Evolutionary conservation across 2,888 invertebrate species (phyloP), one percentile per base, ranked within the genome.

Genomic region (Eristalis pertinax): DNA sequence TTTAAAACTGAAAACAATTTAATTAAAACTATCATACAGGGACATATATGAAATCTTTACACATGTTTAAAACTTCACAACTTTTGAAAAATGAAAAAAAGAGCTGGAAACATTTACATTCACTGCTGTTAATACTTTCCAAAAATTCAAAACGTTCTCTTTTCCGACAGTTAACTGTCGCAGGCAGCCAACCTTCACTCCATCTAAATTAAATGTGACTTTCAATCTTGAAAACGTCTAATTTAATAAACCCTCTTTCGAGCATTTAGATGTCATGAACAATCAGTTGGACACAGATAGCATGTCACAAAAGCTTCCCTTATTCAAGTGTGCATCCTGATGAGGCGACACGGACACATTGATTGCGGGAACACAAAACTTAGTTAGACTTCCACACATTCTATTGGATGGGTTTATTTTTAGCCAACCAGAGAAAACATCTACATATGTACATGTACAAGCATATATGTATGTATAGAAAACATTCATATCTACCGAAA

Each of bases 281-380:
- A 84, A 84, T 87, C 68, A 76, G 26, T 79, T 76, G 83, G 86
- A 84, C 86, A 79, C 79, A 79, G 79, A 84, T 87, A 83, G 76
- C 62, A 38, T 87, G 75, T 70, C 75, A 69, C 62, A 76, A 80
- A 84, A 84, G 73, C 72, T 77, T 73, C 69, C 56, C 58, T 73
- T 70, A 4, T 58, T 24, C 19, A 62, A 76, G 50, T 85, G 62
- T 70, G 43, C 32, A 70, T 79, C 84, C 67, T 50, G 67, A 15
- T 7, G n/a, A 35, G 26, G 26, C 63, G 79, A 32, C 64, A 26
- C 15, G 50, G 73, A 62, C 43, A n/a, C 73, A 69, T 29, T 76
- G 80, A 80, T 64, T 72, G 24, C 43, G 72, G 24, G 24, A 32
- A 78, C 41, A 65, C 50, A 74, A 62, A 79, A 43, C 70, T 50